phyloP scores from a whole-genome alignment of 2,797 vertebrate genomes.

The Lacerta agilis region DNA sequence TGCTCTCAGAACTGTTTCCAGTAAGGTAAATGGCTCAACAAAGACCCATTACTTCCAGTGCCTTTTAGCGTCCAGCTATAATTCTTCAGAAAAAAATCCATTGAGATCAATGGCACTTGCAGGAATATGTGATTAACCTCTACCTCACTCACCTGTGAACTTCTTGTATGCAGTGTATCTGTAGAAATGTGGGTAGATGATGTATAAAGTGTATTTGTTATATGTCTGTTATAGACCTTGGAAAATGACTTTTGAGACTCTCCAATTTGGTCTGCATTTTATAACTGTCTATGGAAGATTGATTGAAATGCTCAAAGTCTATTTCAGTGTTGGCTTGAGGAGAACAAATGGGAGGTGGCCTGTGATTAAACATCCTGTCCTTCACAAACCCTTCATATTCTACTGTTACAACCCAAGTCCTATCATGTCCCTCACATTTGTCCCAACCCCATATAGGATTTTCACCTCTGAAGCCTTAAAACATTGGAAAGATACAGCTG shows the following conservation, averaged over 20 bases:
- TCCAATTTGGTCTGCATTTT: neutral
- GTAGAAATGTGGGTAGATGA: neutral
- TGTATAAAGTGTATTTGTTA: neutral
- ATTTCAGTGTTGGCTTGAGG: constrained; percentile 5
- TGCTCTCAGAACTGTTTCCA: neutral
- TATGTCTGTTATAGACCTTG: neutral
- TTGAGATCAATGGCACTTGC: neutral
- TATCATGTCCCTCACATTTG: neutral
- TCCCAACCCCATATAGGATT: neutral
- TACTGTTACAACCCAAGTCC: neutral
- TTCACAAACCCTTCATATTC: neutral
- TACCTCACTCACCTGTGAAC: neutral
- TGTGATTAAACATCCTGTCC: constrained; percentile 5
- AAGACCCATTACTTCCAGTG: neutral
- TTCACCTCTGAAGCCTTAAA: constrained; percentile 18
- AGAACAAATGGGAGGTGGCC: neutral
- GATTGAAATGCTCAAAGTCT: constrained; percentile 9
- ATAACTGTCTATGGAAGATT: constrained; percentile 9
- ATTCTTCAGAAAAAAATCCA: neutral
- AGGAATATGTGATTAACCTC: neutral
- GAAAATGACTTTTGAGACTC: neutral
- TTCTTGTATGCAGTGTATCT: neutral
- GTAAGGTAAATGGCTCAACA: neutral
- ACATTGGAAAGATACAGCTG: constrained; percentile 9
- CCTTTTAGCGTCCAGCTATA: neutral